phyloP scores from a whole-genome alignment of 64 coral and sea anemone genomes.

The Acropora tenuis region DNA sequence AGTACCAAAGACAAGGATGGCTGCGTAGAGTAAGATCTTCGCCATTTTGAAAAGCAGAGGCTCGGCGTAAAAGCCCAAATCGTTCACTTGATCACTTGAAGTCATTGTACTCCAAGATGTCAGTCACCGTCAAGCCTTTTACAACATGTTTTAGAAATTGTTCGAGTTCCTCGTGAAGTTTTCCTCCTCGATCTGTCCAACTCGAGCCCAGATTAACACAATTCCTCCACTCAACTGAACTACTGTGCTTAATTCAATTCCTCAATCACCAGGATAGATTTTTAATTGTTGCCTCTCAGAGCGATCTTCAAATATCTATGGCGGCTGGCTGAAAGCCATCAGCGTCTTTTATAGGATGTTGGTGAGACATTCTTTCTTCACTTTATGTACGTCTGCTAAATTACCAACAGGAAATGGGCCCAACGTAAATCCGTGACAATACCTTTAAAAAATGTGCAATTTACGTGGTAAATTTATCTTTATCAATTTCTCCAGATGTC shows the following conservation, averaged over 20 bases:
- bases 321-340: background rate
- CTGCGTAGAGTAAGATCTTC: constrained; percentile 43
- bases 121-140: background rate
- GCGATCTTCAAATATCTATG: background rate
- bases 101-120: background rate
- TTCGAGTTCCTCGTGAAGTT: too few relatives aligned
- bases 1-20: constrained; percentile 10
- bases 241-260: too few relatives aligned
- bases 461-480: background rate
- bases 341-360: background rate
- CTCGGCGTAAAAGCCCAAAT: background rate
- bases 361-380: background rate
- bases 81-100: background rate
- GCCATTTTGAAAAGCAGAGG: constrained; percentile 35
- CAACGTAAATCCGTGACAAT: background rate
- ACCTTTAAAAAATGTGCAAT: background rate
- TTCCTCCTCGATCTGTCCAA: too few relatives aligned
- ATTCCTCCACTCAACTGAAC: too few relatives aligned
- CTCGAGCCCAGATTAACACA: too few relatives aligned
- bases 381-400: background rate
- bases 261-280: background rate
- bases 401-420: background rate
- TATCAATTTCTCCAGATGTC: background rate
- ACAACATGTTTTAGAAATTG: background rate
- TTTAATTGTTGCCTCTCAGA: background rate